These are phyloP conservation scores for Tarsius wallacei DNA, from an alignment of 2,797 vertebrate genomes.

Conservation along the genomic window DNA sequence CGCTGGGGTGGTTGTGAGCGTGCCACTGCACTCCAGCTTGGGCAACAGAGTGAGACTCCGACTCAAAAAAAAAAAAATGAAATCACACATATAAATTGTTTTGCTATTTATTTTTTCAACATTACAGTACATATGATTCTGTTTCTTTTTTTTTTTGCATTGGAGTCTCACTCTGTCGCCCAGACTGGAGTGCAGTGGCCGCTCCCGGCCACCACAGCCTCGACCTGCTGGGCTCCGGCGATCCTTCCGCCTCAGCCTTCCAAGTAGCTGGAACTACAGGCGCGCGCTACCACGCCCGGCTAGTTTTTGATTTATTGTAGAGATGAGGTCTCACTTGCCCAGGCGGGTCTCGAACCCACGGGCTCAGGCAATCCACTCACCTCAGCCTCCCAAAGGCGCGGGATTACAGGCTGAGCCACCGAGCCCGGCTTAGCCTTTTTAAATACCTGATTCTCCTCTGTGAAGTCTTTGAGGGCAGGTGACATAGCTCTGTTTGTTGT, in stretches of 20 bases:
- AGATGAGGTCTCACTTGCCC: background rate
- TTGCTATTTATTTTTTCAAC: constrained; percentile 29
- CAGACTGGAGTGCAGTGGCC: background rate
- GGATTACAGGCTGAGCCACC: background rate
- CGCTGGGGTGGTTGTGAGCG: too few species aligned
- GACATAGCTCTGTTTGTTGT: background rate
- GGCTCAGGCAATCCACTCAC: background rate
- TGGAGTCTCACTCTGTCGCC: background rate
- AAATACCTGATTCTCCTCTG: background rate
- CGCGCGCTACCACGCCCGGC: background rate
- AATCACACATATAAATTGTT: constrained; percentile 4
- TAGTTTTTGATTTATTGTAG: background rate
- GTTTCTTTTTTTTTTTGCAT: background rate
- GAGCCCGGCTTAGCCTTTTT: background rate
- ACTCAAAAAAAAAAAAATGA: too few species aligned
- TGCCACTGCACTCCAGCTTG: too few species aligned
- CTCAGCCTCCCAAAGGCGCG: background rate
- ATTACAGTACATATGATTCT: background rate
- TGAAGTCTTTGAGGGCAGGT: background rate
- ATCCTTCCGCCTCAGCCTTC: background rate
- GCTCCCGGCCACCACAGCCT: too few species aligned
- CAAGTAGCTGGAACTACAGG: background rate
- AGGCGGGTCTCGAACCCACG: background rate
- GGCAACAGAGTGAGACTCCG: too few species aligned
- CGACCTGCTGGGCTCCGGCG: background rate